Conservation (phyloP, 2,888 invertebrate species). For the Diaprepes abbreviatus region DNA sequence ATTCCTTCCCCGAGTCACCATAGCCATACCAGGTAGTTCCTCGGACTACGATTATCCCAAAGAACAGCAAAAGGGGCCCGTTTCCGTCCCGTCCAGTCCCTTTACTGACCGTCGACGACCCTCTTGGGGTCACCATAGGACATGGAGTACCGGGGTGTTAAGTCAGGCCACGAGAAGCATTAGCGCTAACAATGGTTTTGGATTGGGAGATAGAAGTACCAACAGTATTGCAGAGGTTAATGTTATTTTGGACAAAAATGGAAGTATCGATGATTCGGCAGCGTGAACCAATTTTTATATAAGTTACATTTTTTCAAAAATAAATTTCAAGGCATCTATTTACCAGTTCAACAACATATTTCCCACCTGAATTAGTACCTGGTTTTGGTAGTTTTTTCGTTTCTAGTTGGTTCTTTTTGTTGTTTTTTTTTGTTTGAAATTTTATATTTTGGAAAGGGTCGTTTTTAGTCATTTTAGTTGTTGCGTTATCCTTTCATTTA, state of each 20-base stretch:
- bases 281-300: constrained; percentile 50
- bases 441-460: constrained; percentile 9
- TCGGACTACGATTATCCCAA: constrained; percentile 53
- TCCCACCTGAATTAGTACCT: constrained; percentile 4
- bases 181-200: constrained; percentile 12
- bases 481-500: not conserved
- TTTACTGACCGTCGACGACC: constrained; percentile 49
- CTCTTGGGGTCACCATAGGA: constrained; percentile 64
- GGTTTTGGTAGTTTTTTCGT: constrained; percentile 26
- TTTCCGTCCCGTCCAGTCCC: constrained; percentile 46
- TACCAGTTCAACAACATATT: constrained; percentile 2
- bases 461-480: constrained; percentile 16
- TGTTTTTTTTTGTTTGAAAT: constrained; percentile 1
- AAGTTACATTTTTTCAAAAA: not conserved
- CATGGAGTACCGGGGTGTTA: constrained; percentile 64
- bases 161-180: constrained; percentile 28
- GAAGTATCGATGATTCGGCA: constrained; percentile 56
- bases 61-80: constrained; percentile 30
- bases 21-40: constrained; percentile 56
- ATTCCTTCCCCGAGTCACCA: constrained; percentile 60
- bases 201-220: constrained; percentile 1
- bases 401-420: constrained; percentile 5
- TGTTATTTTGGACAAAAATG: constrained; percentile 23
- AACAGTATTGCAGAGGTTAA: constrained; percentile 19
- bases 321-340: constrained; percentile 21